phyloP scores from a whole-genome alignment of 2,888 invertebrate species.

The Drosophila vallismaia region DNA sequence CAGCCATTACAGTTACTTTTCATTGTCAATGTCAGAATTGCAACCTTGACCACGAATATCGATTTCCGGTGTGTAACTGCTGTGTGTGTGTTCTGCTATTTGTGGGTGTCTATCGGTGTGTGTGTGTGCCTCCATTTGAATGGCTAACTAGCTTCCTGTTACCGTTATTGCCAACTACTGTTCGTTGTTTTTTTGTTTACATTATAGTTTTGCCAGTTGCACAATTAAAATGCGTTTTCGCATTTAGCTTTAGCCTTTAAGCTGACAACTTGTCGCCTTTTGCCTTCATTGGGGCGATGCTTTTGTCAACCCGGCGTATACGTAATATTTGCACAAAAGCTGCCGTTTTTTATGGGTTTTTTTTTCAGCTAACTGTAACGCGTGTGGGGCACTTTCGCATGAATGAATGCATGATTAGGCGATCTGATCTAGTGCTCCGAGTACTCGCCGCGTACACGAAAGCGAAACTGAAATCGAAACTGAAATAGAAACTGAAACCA shows the following conservation, averaged over 20 bases:
- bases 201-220: conserved; percentile 9
- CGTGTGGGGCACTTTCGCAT: conserved; percentile 48
- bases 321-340: conserved; percentile 30
- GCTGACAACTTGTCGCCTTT: conserved; percentile 50
- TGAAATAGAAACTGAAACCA: conserved; percentile 21
- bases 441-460: conserved; percentile 38
- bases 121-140: conserved; percentile 47
- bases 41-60: conserved; percentile 83
- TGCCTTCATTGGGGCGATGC: background rate
- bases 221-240: conserved; percentile 39
- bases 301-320: conserved; percentile 25
- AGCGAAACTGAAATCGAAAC: conserved; percentile 53
- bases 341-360: conserved; percentile 36
- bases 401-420: conserved; percentile 62
- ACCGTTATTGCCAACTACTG: conserved; percentile 43
- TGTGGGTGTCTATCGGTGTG: conserved; percentile 33
- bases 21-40: conserved; percentile 58
- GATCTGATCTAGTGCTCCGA: conserved; percentile 20
- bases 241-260: conserved; percentile 58
- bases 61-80: conserved; percentile 69
- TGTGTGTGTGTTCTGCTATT: conserved; percentile 34
- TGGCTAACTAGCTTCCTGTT: conserved; percentile 58
- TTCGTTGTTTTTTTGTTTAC: background rate
- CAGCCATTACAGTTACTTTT: conserved; percentile 47
- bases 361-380: conserved; percentile 20